Percentiles rank a stretch among this genome's conserved stretches.
These are phyloP conservation scores for Onychomys arenicola DNA, from an alignment of 2,797 vertebrate genomes.

Conservation along the genomic window DNA sequence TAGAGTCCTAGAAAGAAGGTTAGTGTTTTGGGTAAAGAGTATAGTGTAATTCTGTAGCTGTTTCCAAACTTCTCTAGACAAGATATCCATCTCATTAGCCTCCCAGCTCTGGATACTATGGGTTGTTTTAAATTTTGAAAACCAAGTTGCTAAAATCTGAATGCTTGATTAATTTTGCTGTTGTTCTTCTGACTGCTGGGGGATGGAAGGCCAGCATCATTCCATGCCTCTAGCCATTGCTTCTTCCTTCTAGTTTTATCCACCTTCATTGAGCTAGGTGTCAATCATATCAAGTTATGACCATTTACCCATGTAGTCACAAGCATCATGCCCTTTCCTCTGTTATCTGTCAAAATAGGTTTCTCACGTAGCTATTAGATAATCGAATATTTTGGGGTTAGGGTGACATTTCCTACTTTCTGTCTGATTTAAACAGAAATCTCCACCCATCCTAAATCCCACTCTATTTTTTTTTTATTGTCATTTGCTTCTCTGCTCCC, in stretches of 20 bases:
- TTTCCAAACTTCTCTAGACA: constrained; percentile 25
- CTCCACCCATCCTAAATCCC: background rate
- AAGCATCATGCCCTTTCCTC: background rate
- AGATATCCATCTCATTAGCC: background rate
- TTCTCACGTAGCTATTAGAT: background rate
- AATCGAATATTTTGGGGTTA: background rate
- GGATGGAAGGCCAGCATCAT: background rate
- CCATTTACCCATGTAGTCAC: background rate
- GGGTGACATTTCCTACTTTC: background rate
- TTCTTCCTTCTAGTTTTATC: constrained; percentile 18
- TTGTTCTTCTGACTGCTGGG: background rate
- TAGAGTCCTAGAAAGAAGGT: constrained; percentile 41
- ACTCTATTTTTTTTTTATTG: background rate
- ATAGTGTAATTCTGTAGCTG: constrained; percentile 6
- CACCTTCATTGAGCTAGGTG: background rate
- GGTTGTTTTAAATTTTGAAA: constrained; percentile 17
- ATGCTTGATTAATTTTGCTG: constrained; percentile 9
- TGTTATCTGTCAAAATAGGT: background rate
- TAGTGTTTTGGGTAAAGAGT: constrained; percentile 39
- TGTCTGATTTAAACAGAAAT: background rate
- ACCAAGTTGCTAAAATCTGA: background rate
- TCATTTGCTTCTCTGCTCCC: background rate
- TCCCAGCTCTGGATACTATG: background rate
- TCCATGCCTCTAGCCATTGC: background rate
- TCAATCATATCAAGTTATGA: background rate